Percentiles rank a stretch among this genome's conserved stretches.
phyloP scores from a whole-genome alignment of 2,888 invertebrate species.

The Chirona hameri region DNA sequence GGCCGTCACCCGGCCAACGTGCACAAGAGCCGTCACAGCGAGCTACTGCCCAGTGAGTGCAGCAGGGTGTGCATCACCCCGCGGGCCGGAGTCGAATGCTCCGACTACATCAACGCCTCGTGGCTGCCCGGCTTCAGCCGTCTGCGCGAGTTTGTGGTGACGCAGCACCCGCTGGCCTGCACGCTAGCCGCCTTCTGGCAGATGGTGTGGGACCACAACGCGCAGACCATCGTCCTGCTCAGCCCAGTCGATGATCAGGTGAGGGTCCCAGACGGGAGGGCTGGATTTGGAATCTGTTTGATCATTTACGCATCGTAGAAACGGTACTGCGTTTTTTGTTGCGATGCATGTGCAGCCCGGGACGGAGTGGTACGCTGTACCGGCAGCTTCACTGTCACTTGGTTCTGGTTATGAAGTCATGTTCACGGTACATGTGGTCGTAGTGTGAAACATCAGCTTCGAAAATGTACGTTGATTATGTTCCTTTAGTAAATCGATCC shows the following conservation, averaged over 20 bases:
- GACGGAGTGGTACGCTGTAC: no score
- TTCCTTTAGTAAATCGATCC: no score
- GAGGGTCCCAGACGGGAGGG: background rate
- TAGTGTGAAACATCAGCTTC: no score
- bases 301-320: no score
- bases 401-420: no score
- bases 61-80: slow-evolving; percentile 83
- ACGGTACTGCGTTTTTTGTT: no score
- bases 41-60: slow-evolving; percentile 77
- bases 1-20: slow-evolving; percentile 81
- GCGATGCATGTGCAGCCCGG: no score
- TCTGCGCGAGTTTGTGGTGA: slow-evolving; percentile 87
- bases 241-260: slow-evolving; percentile 62
- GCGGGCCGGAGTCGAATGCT: slow-evolving; percentile 76
- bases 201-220: slow-evolving; percentile 96
- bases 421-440: no score
- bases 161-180: slow-evolving; percentile 80
- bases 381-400: no score
- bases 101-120: slow-evolving; percentile 92
- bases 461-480: no score
- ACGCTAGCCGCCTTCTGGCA: slow-evolving; percentile 86
- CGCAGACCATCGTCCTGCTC: slow-evolving; percentile 75
- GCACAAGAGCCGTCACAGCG: slow-evolving; percentile 76
- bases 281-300: no score
- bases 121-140: slow-evolving; percentile 78